Evolutionary conservation across 2,113 vertebrate species (phyloP).

Genomic region (Trogon surrucura): DNA sequence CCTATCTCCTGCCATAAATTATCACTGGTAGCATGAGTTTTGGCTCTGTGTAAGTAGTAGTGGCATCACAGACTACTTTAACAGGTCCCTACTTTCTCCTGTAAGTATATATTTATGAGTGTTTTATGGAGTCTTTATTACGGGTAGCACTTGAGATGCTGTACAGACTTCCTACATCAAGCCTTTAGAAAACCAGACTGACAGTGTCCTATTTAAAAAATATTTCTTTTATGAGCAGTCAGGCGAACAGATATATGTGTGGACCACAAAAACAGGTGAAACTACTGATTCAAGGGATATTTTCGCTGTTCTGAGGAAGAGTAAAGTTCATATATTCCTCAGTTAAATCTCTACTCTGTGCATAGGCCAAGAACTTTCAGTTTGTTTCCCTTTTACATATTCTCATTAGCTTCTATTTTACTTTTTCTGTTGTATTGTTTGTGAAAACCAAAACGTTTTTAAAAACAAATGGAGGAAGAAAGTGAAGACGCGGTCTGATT

Average conservation of each 20-base stretch:
- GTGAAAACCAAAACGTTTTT: background rate
- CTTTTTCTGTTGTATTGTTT: accelerated
- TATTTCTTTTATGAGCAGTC: background rate
- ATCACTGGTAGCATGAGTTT: background rate
- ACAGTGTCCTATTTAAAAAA: background rate
- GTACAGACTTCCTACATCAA: background rate
- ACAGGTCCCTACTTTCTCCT: background rate
- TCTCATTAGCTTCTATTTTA: background rate
- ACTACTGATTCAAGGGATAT: background rate
- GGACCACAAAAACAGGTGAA: background rate
- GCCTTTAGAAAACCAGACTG: background rate
- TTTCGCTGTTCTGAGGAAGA: background rate
- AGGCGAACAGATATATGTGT: background rate
- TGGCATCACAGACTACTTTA: background rate
- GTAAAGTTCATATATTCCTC: background rate
- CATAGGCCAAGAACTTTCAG: accelerated
- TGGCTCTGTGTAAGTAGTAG: background rate
- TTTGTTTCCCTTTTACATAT: background rate
- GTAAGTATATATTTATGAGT: background rate
- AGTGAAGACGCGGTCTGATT: background rate
- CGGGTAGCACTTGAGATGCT: background rate
- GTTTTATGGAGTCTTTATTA: background rate
- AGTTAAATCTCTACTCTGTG: background rate
- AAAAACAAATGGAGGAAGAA: background rate
- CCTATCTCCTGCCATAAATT: background rate